phyloP scores from a whole-genome alignment of 2,888 invertebrate species.

The Eubasilissa splendida region DNA sequence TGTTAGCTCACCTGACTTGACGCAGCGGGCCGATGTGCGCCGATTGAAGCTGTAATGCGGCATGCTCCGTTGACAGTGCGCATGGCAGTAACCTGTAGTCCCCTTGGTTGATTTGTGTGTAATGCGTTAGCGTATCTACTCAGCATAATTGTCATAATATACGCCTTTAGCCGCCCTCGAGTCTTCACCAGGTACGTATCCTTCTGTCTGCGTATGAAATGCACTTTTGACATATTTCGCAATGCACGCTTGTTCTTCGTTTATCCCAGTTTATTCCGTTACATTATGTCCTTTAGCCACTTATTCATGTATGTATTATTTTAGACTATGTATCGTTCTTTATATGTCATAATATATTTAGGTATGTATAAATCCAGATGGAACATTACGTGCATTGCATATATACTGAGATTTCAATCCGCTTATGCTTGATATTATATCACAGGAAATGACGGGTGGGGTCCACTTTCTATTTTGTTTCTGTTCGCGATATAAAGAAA shows the following conservation, averaged over 20 bases:
- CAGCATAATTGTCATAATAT: no score
- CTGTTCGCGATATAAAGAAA: slow-evolving; percentile 5
- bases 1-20: not conserved
- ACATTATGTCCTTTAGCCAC: no score
- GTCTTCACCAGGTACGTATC: slow-evolving; percentile 14
- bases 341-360: no score
- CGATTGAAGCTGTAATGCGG: slow-evolving; percentile 7
- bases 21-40: not conserved
- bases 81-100: slow-evolving; percentile 18
- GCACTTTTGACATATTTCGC: not conserved
- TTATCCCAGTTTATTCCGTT: not conserved
- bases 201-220: not conserved
- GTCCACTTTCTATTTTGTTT: slow-evolving; percentile 9
- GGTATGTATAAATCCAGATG: no score
- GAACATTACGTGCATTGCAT: no score
- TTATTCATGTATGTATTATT: no score
- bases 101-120: not conserved
- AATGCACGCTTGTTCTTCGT: slow-evolving; percentile 14
- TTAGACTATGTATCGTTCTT: no score
- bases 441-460: not conserved
- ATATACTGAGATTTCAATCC: no score
- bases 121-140: no score
- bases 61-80: slow-evolving; percentile 19
- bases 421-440: no score
- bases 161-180: not conserved